Conservation (phyloP, 2,113 vertebrate species). For the Salminus brasiliensis region DNA sequence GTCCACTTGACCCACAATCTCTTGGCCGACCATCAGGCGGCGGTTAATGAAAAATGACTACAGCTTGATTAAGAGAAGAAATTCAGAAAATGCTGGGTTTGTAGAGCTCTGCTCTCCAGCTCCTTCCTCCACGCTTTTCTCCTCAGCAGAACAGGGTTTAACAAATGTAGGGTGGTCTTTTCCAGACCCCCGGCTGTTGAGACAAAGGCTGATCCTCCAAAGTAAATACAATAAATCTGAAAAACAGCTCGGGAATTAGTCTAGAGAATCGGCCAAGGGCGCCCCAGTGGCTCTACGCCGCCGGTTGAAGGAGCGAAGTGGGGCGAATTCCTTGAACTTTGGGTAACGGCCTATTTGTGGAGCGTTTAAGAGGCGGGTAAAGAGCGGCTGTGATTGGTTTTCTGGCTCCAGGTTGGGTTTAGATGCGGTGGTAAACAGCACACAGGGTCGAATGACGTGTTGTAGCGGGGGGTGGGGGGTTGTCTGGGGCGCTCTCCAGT, state of each 20-base stretch:
- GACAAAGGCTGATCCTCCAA: background rate
- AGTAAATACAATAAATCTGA: background rate
- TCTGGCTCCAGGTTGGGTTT: background rate
- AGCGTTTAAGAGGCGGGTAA: background rate
- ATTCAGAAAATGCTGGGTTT: background rate
- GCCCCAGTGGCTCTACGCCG: background rate
- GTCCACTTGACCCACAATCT: background rate
- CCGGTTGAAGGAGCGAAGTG: background rate
- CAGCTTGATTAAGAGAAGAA: background rate
- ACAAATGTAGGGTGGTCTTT: background rate
- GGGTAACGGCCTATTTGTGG: background rate
- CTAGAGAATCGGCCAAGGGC: background rate
- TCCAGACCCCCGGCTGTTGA: background rate
- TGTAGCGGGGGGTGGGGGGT: conserved; percentile 9
- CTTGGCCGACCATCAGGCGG: background rate
- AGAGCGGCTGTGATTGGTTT: background rate
- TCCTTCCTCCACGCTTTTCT: background rate
- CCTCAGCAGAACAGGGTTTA: background rate
- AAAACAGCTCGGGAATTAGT: background rate
- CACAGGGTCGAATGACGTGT: background rate
- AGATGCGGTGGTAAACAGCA: background rate
- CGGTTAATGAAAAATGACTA: background rate
- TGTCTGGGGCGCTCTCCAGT: conserved; percentile 23
- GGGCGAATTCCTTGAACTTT: background rate
- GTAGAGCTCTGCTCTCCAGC: background rate